Evolutionary conservation across 37 sponge, comb jelly and placozoan species (phyloP), one percentile per base, ranked within the genome.

Genomic region (Beroe ovata): DNA sequence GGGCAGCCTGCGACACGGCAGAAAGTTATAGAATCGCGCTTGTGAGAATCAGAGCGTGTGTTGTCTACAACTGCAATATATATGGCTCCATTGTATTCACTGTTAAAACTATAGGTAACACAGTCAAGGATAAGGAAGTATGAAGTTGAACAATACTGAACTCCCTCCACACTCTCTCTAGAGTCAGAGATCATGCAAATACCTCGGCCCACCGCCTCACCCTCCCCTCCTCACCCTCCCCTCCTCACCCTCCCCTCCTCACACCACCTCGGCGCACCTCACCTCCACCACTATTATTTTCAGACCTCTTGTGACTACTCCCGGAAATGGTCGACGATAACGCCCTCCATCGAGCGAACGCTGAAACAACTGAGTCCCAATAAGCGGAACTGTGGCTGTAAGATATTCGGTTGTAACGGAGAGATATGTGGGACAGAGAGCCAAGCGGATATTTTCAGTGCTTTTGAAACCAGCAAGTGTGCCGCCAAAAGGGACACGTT

Each of bases 401-500:
- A 42, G 23, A 36, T 42, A 4, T 77, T 42, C 84, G 84, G 84
- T n/a, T 77, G 84, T 41, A 41, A 77, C 28, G 84, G 84, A 11
- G 84, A 77, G 38, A 21, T 77, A 14, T 77, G 84, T 35, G 84
- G 84, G 11, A 18, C 22, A 1, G 28, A 21, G 47, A 54, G 41
- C 14, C 19, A 36, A 32, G 54, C 36, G 0, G 21, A 40, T 19
- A 54, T 29, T 2, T 77, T 77, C 54, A 77, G 28, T 29, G 47
- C 41, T 23, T 77, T 77, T 19, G 84, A 77, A 29, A 77, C 84
- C 84, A 77, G 84, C 84, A 77, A 40, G 47, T 77, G 84, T 77
- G 35, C 26, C 47, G n/a, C 28, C 54, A 77, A 23, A 26, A 39
- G 84, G 54, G 47, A 77, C 47, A 77, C 84, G 36, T 35, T 77